Base-by-base conservation (phyloP, 2,888 invertebrate species). In the Trissonchulus latispiculum region DNA sequence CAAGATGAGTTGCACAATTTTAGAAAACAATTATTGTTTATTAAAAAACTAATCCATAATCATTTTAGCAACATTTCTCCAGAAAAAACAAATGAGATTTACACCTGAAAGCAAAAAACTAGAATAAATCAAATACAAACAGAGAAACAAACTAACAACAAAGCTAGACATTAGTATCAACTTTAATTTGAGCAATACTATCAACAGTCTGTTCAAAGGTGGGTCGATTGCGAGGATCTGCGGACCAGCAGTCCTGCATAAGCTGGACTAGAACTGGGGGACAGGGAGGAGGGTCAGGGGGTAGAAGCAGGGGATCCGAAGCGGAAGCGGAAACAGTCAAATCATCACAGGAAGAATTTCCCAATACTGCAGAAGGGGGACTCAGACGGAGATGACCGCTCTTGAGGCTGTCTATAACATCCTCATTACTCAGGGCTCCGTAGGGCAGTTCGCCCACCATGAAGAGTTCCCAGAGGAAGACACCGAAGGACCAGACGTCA, bases 401-500 rank as follows among this genome's bases (percentile, higher is more conserved):
- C 70, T 74, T 77, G 70, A 80, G 67, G 59, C 70, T 66, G 36
- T 76, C 76, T 31, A 84, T 75, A 23, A 93, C 89, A 0, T 90
- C 89, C 75, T 90, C 90, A 81, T 93, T 91, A 78, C 89, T 89
- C 77, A 90, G 84, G 0, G 92, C 90, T 78, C 90, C 90, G 80
- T 91, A 90, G 0, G 92, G 92, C 78, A 91, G 81, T 78, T 90
- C 90, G 23, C 90, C 91, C 81, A 90, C 89, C 77, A 89, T 88
- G 83, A 91, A 90, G 76, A 95, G 89, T 85, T 95, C 95, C 93
- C 93, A 94, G 32, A 92, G 87, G 23, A 93, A 88, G 31, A 91
- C 91, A 0, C 91, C 93, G 82, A 90, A 95, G 78, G 94, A 90
- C 85, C 93, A 95, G 0, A 93, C 91, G 84, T 95, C 95, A 80